phyloP scores from a whole-genome alignment of 2,113 vertebrate species.

The Equus przewalskii region DNA sequence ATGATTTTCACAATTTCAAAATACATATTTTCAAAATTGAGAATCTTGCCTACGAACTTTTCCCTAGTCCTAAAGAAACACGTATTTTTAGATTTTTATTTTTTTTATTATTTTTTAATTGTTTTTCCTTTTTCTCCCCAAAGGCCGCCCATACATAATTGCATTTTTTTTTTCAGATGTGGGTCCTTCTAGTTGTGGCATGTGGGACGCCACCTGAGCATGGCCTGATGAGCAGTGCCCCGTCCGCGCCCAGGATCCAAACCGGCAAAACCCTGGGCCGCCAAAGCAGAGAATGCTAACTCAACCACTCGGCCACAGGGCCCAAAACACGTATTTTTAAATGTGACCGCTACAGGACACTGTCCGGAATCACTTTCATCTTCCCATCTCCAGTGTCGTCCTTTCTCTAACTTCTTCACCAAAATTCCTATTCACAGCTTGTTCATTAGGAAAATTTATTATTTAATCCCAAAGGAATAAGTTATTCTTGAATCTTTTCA shows the following conservation, averaged over 20 bases:
- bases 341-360: background rate
- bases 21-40: background rate
- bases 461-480: conserved; percentile 16
- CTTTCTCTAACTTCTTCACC: background rate
- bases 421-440: conserved; percentile 18
- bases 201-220: too few species aligned
- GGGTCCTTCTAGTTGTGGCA: too few species aligned
- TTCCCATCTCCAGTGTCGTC: background rate
- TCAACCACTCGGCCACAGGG: too few species aligned
- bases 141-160: too few species aligned
- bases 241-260: too few species aligned
- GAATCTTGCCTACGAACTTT: background rate
- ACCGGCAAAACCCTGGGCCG: too few species aligned
- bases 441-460: background rate
- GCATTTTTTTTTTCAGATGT: too few species aligned
- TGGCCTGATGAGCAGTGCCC: too few species aligned
- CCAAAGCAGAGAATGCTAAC: too few species aligned
- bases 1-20: conserved; percentile 1
- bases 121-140: too few species aligned
- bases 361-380: conserved; percentile 3
- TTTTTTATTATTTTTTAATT: too few species aligned
- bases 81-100: background rate
- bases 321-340: background rate
- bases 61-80: background rate
- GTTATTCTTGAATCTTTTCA: background rate